Evolutionary conservation across 1,140 invertebrate genomes (phyloP), one percentile per base, ranked within the genome.

Genomic region (Temnothorax nylanderi): DNA sequence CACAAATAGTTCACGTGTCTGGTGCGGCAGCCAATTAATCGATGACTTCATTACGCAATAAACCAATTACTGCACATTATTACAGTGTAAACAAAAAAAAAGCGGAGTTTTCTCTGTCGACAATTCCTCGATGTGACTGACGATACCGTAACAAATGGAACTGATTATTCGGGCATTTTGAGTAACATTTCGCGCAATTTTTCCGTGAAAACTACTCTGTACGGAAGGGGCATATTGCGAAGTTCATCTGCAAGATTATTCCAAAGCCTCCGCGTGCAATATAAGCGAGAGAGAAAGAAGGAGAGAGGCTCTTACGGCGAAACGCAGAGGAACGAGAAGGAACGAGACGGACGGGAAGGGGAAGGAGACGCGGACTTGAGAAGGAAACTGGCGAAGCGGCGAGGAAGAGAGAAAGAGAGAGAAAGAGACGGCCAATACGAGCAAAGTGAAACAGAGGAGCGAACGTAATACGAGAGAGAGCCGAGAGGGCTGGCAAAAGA

Each of bases 401-500:
- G 58, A 49, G 44, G 67, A 26, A 49, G 21, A 62, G 26, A 41
- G 37, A 32, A n/a, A 90, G 49, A 60, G 56, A 60, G 44, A 47
- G 54, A 64, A 21, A 21, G 71, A 80, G 41, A 82, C 18, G 44
- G 13, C 54, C 47, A 34, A 51, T 18, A 34, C 67, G 56, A 64
- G 51, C 51, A 69, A 76, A 78, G 86, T 74, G 88, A 72, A 76
- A 76, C 58, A 65, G 32, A 71, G 72, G 69, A 86, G 60, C 58
- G 86, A 85, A 80, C 65, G 89, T 51, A 76, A 75, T 51, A 72
- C 69, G 82, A 85, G 87, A 88, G 71, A 89, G 85, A 80, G 69
- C 62, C 77, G 67, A 80, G 85, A 86, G 78, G 85, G 84, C 84
- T 85, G 84, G 90, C 84, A 87, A 89, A 89, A 90, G 89, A 91